A percentile compares a stretch with the other conserved stretches of the same genome.
Conservation (phyloP, 2,797 vertebrate genomes). For the Oreonectes daqikongensis region DNA sequence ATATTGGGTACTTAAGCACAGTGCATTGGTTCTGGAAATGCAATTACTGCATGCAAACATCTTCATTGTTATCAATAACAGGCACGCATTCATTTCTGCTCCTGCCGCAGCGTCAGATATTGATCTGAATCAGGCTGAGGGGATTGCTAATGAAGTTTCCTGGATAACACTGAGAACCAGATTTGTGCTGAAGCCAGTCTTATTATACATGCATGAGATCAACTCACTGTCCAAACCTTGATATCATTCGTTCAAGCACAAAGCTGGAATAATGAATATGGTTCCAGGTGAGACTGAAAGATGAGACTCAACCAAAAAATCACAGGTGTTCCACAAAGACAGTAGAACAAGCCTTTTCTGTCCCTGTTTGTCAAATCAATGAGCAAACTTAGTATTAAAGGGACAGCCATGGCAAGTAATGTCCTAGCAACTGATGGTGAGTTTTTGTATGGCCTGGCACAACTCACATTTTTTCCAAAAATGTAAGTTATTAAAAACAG, state of each 20-base stretch:
- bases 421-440: too few relatives aligned
- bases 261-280: background rate
- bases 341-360: background rate
- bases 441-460: too few relatives aligned
- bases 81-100: slow-evolving; percentile 70
- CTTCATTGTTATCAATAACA: slow-evolving; percentile 79
- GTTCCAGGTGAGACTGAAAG: slow-evolving; percentile 1
- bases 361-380: too few relatives aligned
- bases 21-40: slow-evolving; percentile 73
- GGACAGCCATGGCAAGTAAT: too few relatives aligned
- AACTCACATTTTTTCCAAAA: too few relatives aligned
- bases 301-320: background rate
- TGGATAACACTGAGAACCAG: slow-evolving; percentile 26
- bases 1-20: slow-evolving; percentile 75
- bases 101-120: slow-evolving; percentile 66
- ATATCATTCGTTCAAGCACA: background rate
- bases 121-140: slow-evolving; percentile 75
- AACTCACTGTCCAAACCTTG: background rate
- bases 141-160: slow-evolving; percentile 80
- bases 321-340: background rate
- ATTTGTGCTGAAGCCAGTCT: slow-evolving; percentile 12
- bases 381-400: background rate
- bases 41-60: slow-evolving; percentile 82
- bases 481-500: too few relatives aligned
- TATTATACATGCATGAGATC: slow-evolving; percentile 23